Percentiles rank a stretch among this genome's conserved stretches.
Evolutionary conservation across 2,888 invertebrate species (phyloP).

Genomic region (Orthosia gracilis): DNA sequence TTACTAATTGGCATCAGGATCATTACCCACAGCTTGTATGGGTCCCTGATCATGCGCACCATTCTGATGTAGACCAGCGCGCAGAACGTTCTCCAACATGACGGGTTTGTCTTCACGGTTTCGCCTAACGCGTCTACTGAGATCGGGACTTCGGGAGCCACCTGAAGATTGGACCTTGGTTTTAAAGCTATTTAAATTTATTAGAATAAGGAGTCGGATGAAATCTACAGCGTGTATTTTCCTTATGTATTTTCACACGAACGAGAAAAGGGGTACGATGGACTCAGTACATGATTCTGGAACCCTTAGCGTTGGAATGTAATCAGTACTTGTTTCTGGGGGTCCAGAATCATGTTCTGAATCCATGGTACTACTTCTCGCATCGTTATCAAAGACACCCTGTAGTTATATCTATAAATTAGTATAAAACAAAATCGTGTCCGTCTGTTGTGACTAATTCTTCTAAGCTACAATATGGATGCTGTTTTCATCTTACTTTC

Average conservation of each 20-base stretch:
- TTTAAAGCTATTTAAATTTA: not conserved
- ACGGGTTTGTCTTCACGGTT: slow-evolving; percentile 92
- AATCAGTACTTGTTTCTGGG: no score
- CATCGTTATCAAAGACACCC: no score
- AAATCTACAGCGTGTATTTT: no score
- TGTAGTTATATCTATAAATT: no score
- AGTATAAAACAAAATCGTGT: no score
- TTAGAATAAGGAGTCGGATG: not conserved
- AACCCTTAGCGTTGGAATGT: no score
- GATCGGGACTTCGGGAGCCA: slow-evolving; percentile 86
- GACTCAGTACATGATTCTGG: no score
- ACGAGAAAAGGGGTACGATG: no score
- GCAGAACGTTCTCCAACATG: slow-evolving; percentile 92
- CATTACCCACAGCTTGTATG: slow-evolving; percentile 94
- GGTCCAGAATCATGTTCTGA: no score
- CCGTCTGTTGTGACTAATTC: not conserved
- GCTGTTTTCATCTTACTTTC: not conserved
- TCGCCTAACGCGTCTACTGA: slow-evolving; percentile 92
- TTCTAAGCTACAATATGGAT: not conserved
- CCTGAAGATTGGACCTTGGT: slow-evolving; percentile 75
- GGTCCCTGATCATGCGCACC: slow-evolving; percentile 93
- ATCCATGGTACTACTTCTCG: no score
- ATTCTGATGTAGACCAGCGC: slow-evolving; percentile 93
- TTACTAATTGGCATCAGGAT: slow-evolving; percentile 93
- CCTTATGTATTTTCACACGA: no score